A percentile compares a stretch with the other conserved stretches of the same genome.
phyloP scores from a whole-genome alignment of 2,113 vertebrate genomes.

The Irena cyanogastra region DNA sequence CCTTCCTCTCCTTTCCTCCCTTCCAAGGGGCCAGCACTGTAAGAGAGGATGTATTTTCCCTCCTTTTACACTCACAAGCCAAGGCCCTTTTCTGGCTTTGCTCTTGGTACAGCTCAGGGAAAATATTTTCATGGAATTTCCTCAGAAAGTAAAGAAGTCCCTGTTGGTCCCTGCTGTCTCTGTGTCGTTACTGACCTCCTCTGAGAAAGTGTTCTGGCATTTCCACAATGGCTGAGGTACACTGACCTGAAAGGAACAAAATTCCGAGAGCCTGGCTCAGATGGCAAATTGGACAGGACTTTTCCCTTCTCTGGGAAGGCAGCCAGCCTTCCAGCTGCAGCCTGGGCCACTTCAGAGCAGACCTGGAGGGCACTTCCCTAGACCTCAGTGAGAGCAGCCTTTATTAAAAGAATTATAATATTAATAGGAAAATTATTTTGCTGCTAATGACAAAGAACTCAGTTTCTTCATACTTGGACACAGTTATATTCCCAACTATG shows the following conservation, averaged over 20 bases:
- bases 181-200: not conserved
- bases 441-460: constrained; percentile 61
- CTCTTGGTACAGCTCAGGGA: not conserved
- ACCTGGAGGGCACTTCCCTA: constrained; percentile 6
- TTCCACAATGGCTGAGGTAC: not conserved
- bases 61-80: not conserved
- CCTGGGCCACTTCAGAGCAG: not conserved
- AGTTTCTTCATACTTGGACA: constrained; percentile 37
- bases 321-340: constrained; percentile 51
- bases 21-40: not conserved
- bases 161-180: not conserved
- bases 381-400: not conserved
- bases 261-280: constrained; percentile 25
- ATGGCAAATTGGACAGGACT: not conserved
- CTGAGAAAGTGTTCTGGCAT: not conserved
- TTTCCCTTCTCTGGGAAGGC: constrained; percentile 3
- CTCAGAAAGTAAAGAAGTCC: not conserved
- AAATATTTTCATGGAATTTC: not conserved
- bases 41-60: not conserved
- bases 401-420: constrained; percentile 68
- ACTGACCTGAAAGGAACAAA: not conserved
- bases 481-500: constrained; percentile 24
- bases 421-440: constrained; percentile 69
- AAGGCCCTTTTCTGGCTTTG: not conserved
- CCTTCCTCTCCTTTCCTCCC: not conserved